Conservation (phyloP, 2,888 invertebrate species). For the Tineola bisselliella region DNA sequence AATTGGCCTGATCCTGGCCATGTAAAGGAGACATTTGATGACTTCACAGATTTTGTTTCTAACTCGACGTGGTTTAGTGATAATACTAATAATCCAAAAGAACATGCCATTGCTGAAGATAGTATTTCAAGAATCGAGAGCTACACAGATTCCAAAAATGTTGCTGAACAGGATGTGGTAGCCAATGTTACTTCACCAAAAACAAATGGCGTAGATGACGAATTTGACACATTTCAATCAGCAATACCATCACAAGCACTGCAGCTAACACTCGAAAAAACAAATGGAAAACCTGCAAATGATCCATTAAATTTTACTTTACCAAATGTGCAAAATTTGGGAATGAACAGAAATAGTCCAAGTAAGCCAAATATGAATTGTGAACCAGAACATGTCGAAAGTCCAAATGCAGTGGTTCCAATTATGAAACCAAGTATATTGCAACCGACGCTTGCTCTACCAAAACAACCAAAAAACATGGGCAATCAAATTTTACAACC, state of each 20-base stretch:
- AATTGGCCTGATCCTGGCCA: slow-evolving; percentile 64
- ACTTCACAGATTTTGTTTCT: slow-evolving; percentile 52
- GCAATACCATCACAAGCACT: slow-evolving; percentile 21
- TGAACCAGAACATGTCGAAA: slow-evolving; percentile 1
- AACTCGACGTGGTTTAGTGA: slow-evolving; percentile 32
- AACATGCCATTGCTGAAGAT: background rate
- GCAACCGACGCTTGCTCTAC: slow-evolving; percentile 30
- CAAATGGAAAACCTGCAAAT: background rate
- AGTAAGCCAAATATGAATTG: background rate
- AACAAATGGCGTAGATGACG: slow-evolving; percentile 35
- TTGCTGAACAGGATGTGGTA: background rate
- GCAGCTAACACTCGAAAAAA: background rate
- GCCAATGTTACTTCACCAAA: background rate
- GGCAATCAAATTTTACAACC: slow-evolving; percentile 57
- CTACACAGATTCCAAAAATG: background rate
- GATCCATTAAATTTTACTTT: background rate
- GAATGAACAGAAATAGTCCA: background rate
- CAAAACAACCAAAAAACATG: slow-evolving; percentile 20
- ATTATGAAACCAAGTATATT: slow-evolving; percentile 19
- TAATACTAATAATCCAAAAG: background rate
- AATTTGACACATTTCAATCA: slow-evolving; percentile 59
- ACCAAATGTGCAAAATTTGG: background rate
- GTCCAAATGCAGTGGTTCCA: background rate
- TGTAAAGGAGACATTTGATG: slow-evolving; percentile 54
- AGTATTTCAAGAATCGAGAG: background rate